Base-by-base conservation (phyloP, 2,797 vertebrate genomes). In the Peromyscus attwateri region DNA sequence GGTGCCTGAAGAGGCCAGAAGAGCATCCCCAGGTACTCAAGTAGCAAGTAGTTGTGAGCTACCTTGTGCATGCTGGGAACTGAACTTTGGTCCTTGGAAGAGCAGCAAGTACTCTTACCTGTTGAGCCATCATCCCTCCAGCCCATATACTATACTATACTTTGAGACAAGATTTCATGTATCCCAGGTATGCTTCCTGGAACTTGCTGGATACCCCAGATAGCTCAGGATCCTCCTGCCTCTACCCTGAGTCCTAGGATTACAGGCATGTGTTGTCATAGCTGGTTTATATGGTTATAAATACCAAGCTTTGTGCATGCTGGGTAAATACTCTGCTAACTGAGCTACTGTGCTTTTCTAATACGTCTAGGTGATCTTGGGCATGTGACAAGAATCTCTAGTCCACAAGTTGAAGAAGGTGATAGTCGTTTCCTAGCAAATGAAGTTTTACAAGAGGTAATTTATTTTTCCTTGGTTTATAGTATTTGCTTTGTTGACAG, bases 341-440 rank as follows among this genome's bases (percentile, higher is more conserved):
- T 93, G 83, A 87, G 49, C 62, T 75, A 0, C 77, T 87, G 0
- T 73, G 23, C 29, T 88, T 87, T 94, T 96, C 49, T 9, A 95
- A 92, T 88, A 73, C 29, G 89, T 97, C 52, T 97, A 99, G 99
- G 99, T 98, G 99, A 99, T 97, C 99, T 99, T 37, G 99, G 99
- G 92, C 99, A 99, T 94, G 99, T 99, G 95, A 99, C 99, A 31
- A 99, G 99, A 89, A 99, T 99, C 75, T 99, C 99, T 95, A 99
- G 99, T 98, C 99, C 99, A 29, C 99, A 99, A 57, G 99, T 99
- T 70, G 99, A 99, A 97, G 99, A 99, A 97, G 99, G 99, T 0
- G 99, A 99, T 98, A 99, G 99, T 98, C 98, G 99, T 97, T 99
- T 99, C 82, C 98, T 99, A 98, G 99, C 99, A 64, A 99, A 99